Conservation (phyloP, 53 echinoderm and acorn worm genomes). For the Hippasteria phrygiana region DNA sequence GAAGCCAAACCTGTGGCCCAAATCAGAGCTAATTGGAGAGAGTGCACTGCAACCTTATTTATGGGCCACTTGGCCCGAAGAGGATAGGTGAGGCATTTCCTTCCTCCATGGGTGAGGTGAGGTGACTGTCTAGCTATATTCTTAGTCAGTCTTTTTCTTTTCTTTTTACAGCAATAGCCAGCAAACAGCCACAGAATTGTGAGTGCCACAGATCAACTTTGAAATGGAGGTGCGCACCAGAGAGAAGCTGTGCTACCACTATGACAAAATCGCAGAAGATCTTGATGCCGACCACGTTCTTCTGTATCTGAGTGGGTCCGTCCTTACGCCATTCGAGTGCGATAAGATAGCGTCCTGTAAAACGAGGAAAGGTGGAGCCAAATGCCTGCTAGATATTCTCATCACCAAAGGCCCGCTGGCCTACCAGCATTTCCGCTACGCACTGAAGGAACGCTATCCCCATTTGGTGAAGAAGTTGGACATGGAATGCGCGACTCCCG, state of each 20-base stretch:
- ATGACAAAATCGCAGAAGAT: conserved; percentile 67
- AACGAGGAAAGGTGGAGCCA: conserved; percentile 67
- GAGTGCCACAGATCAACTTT: neutral
- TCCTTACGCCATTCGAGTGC: conserved; percentile 78
- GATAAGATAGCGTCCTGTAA: conserved; percentile 77
- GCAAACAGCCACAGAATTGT: neutral
- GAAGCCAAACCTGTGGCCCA: too few relatives aligned
- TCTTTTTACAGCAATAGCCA: neutral
- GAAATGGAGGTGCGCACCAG: conserved; percentile 77
- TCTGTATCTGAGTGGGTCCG: conserved; percentile 79
- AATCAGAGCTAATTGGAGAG: too few relatives aligned
- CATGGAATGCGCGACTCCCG: conserved; percentile 15
- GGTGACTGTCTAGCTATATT: too few relatives aligned
- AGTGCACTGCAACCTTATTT: too few relatives aligned
- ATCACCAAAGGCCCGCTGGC: conserved; percentile 80
- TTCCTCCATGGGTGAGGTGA: too few relatives aligned
- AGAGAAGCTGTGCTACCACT: conserved; percentile 78
- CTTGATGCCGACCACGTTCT: conserved; percentile 81
- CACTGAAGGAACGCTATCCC: conserved; percentile 83
- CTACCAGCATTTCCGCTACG: conserved; percentile 90
- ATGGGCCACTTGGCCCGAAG: too few relatives aligned
- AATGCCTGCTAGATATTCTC: conserved; percentile 78
- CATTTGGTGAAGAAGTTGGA: conserved; percentile 82
- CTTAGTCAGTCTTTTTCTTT: too few relatives aligned
- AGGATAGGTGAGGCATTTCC: too few relatives aligned